Evolutionary conservation across 2,888 invertebrate species (phyloP), one percentile per base, ranked within the genome.

Genomic region (Heteromurus nitidus): DNA sequence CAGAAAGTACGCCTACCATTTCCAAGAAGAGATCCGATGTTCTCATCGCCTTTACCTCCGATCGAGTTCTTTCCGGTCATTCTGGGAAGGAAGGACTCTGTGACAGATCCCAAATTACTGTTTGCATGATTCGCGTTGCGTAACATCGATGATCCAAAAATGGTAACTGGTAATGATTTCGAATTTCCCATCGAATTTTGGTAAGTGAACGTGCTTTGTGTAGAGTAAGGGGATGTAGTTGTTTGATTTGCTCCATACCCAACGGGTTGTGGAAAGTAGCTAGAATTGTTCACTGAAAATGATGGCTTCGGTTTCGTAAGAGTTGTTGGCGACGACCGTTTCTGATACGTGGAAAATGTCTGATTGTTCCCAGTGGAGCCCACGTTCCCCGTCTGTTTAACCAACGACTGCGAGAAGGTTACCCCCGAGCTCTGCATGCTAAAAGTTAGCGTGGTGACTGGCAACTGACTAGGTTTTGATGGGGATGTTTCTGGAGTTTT

Each of bases 401-500:
- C 79, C 5, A 82, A 53, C 0, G 82, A 82, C 36, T 81, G 81
- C 0, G 82, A 74, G 47, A 73, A 80, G 55, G 55, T 82, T 18
- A 73, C 69, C 1, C 67, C 65, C 20, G 70, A n/a, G 22, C 22
- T 44, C 22, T 77, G 84, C 58, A 85, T 67, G 47, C 62, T 85
- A 31, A 87, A 87, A 0, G 86, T 86, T 18, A 87, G 69, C 2
- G 87, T 87, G 0, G 87, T 87, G 3, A 87, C 85, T 1, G 87
- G 87, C 22, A 87, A 67, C 42, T 84, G 87, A 30, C 60, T 67
- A 11, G 79, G 62, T 50, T 64, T 72, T 11, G 31, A 2, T 0
- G 76, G 76, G 2, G 79, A 79, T 3, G 47, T 70, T 20, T 82
- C 79, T 1, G 69, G 64, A 1, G 69, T 60, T 50, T 65, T 74